These are phyloP conservation scores for Habrosyne pyritoides DNA, from an alignment of 2,888 invertebrate species.

Conservation along the genomic window DNA sequence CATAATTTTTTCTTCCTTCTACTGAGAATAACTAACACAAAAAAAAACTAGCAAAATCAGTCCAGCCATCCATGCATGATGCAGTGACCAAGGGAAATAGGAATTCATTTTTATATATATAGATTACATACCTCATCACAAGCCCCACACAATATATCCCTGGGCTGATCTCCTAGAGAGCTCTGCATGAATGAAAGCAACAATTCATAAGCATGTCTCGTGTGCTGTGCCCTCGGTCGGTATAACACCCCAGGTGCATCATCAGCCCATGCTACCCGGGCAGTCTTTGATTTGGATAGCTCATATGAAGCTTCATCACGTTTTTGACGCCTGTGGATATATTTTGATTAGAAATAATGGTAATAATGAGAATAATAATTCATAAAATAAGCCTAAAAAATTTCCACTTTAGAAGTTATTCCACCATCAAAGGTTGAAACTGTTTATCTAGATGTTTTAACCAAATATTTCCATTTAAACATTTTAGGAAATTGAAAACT, in stretches of 20 bases:
- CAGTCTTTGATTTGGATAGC: slow-evolving; percentile 94
- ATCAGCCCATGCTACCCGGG: slow-evolving; percentile 93
- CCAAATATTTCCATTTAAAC: too few relatives aligned
- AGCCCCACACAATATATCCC: slow-evolving; percentile 98
- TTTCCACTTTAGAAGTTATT: too few relatives aligned
- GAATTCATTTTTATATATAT: too few relatives aligned
- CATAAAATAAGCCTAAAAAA: too few relatives aligned
- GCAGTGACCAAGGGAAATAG: too few relatives aligned
- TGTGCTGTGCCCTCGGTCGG: slow-evolving; percentile 98
- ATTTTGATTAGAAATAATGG: not conserved
- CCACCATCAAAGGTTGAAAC: too few relatives aligned
- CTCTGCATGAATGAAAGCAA: slow-evolving; percentile 98
- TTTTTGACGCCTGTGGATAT: slow-evolving; percentile 87
- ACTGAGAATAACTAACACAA: not conserved
- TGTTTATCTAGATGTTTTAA: too few relatives aligned
- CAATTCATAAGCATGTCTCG: slow-evolving; percentile 98
- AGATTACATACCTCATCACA: slow-evolving; percentile 98
- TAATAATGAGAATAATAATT: not conserved
- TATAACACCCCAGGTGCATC: slow-evolving; percentile 98
- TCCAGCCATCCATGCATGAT: too few relatives aligned
- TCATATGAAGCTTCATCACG: slow-evolving; percentile 97
- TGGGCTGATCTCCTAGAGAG: slow-evolving; percentile 97
- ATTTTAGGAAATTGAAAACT: too few relatives aligned
- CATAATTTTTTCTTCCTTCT: too few relatives aligned
- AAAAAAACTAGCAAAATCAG: not conserved